These are phyloP conservation scores for Characodon lateralis DNA, from an alignment of 2,797 vertebrate species.

Conservation along the genomic window DNA sequence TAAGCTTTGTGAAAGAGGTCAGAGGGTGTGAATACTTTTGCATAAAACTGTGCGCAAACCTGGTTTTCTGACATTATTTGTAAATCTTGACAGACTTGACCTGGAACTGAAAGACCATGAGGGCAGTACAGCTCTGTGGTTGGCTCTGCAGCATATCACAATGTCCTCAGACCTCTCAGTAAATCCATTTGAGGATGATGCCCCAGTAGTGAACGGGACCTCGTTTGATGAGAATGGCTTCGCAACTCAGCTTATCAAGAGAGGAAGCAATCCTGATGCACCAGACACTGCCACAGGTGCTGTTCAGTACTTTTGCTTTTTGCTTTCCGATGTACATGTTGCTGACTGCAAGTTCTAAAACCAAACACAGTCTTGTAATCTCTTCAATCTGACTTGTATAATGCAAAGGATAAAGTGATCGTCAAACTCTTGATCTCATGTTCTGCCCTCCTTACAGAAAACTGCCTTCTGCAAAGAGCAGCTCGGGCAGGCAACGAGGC, in stretches of 20 bases:
- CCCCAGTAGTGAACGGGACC: conserved; percentile 92
- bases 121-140: conserved; percentile 95
- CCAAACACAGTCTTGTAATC: background rate
- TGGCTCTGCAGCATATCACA: conserved; percentile 95
- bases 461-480: conserved; percentile 95
- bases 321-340: background rate
- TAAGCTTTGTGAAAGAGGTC: background rate
- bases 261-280: conserved; percentile 93
- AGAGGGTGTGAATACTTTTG: background rate
- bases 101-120: conserved; percentile 95
- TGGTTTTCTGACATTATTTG: conserved; percentile 10
- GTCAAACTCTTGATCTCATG: background rate
- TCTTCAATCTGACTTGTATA: background rate
- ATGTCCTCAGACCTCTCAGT: conserved; percentile 90
- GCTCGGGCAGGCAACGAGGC: conserved; percentile 89
- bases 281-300: conserved; percentile 89
- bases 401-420: too few relatives aligned
- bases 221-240: conserved; percentile 97
- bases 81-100: conserved; percentile 83
- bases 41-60: background rate
- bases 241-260: conserved; percentile 92
- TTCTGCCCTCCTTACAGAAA: conserved; percentile 74
- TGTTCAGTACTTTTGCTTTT: background rate
- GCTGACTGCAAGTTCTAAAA: background rate
- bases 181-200: conserved; percentile 92